Evolutionary conservation across 2,113 vertebrate species (phyloP), one percentile per base, ranked within the genome.

Genomic region (Leptosomus discolor): DNA sequence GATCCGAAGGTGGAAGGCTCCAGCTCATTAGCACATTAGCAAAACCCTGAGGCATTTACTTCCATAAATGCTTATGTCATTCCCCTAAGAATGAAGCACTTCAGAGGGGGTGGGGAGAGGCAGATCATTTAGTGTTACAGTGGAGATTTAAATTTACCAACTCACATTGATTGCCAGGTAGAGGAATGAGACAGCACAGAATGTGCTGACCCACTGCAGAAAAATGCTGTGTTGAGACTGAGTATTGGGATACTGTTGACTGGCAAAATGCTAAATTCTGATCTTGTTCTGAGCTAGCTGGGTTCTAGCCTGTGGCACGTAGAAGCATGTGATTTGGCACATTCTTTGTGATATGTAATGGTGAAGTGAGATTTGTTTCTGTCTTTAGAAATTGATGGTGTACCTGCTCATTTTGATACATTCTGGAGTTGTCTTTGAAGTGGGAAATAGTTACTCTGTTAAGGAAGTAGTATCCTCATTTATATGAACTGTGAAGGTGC

Each of bases 1-100:
- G 88, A 92, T 90, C 56, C 78, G 88, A 93, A 93, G 85, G 82
- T 94, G 86, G 94, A 97, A 88, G 76, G 75, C 60, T 93, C 6
- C 86, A 71, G 36, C 83, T 95, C 85, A 85, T 93, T 93, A 95
- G 58, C 94, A 81, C 76, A 37, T 96, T 81, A 97, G 75, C 69
- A 95, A 85, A 94, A 79, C 53, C 80, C 48, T 48, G 86, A 94
- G 57, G 69, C 91, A 34, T 87, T 94, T 82, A 56, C 64, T 95
- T 75, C 89, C 50, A 57, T 87, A 87, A 91, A 94, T 88, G 68
- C 64, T 88, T 64, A 74, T 85, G 21, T 81, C 78, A 77, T 51
- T 95, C 83, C 46, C 76, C 22, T 64, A 77, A 94, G 88, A 74
- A 89, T 65, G 36, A 75, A 89, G 53, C 53, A 27, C 45, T 93